Conservation (phyloP, 2,113 vertebrate species). For the Dipodomys ordii region DNA sequence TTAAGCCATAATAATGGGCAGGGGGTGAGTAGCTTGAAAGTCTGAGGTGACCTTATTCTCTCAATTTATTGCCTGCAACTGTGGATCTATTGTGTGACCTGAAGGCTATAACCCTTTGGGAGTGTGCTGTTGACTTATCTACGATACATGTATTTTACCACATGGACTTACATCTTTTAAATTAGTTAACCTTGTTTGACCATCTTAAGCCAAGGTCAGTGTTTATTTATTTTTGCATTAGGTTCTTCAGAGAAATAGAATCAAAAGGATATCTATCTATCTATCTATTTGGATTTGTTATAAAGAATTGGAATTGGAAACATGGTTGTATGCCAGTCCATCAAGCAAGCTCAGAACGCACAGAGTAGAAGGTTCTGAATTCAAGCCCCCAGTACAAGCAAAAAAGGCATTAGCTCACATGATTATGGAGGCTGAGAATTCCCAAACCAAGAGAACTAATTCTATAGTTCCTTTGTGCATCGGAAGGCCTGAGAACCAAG, state of each 20-base stretch:
- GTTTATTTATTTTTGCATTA: neutral
- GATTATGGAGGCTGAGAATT: neutral
- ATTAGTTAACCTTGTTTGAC: slow-evolving; percentile 10
- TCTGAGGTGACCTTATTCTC: neutral
- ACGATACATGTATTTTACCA: neutral
- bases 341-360: no score
- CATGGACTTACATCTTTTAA: neutral
- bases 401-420: neutral
- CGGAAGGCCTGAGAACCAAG: neutral
- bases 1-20: neutral
- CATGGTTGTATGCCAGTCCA: no score
- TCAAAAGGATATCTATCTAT: neutral
- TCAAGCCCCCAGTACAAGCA: no score
- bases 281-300: neutral
- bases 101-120: neutral
- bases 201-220: neutral
- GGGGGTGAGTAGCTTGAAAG: neutral
- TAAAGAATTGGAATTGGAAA: neutral
- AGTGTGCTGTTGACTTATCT: neutral
- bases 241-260: neutral
- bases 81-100: neutral
- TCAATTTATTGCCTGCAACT: neutral
- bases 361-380: no score
- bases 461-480: neutral
- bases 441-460: neutral